Percentiles rank a stretch among this genome's conserved stretches.
Evolutionary conservation across 1,140 invertebrate species (phyloP).

Genomic region (Meteorus sp.): DNA sequence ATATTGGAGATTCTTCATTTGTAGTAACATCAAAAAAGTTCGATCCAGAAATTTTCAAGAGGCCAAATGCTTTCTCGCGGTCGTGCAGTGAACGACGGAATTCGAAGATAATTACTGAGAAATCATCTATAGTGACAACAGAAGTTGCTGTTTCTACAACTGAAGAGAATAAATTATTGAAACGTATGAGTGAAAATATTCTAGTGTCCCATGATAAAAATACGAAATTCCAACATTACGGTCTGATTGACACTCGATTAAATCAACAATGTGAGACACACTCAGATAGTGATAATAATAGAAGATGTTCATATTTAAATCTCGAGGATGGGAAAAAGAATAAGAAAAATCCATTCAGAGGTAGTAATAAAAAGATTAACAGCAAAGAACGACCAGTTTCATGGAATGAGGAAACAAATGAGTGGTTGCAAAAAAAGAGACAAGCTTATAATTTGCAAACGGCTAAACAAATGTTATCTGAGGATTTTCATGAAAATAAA

Average conservation of each 20-base stretch:
- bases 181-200: slow-evolving; percentile 49
- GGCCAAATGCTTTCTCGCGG: slow-evolving; percentile 45
- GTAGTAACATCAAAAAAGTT: slow-evolving; percentile 48
- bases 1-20: slow-evolving; percentile 47
- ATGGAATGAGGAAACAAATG: slow-evolving; percentile 49
- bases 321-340: slow-evolving; percentile 33
- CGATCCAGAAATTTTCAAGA: slow-evolving; percentile 46
- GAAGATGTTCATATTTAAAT: slow-evolving; percentile 37
- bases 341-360: background rate
- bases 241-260: slow-evolving; percentile 41
- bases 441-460: slow-evolving; percentile 44
- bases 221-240: slow-evolving; percentile 51
- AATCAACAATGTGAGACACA: slow-evolving; percentile 18
- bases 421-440: slow-evolving; percentile 50
- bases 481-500: slow-evolving; percentile 42
- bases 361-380: background rate
- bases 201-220: slow-evolving; percentile 41
- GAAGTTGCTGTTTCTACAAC: slow-evolving; percentile 21
- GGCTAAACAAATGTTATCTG: slow-evolving; percentile 30
- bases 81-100: slow-evolving; percentile 43
- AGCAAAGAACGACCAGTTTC: slow-evolving; percentile 43
- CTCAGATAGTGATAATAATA: slow-evolving; percentile 32
- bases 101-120: too few species aligned
- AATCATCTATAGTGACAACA: slow-evolving; percentile 25
- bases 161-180: slow-evolving; percentile 41